Evolutionary conservation across 2,113 vertebrate genomes (phyloP).

Genomic region (Chaenogobius annularis): DNA sequence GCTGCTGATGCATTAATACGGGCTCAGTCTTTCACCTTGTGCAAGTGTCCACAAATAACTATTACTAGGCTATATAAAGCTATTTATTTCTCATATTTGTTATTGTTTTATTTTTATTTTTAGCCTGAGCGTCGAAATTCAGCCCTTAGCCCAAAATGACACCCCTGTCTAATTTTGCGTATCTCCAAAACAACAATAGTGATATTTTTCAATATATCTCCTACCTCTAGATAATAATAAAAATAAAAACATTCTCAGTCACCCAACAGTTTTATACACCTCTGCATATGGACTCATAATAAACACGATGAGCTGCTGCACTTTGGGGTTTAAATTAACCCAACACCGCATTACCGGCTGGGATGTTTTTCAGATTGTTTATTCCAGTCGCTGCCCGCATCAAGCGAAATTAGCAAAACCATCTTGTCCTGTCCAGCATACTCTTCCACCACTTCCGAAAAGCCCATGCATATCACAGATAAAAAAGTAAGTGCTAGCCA

Average conservation of each 20-base stretch:
- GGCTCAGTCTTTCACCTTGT: no score
- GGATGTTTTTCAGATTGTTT: background rate
- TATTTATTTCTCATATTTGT: no score
- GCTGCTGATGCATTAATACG: no score
- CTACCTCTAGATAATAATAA: background rate
- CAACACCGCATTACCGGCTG: background rate
- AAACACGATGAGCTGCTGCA: background rate
- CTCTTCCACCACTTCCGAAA: slow-evolving; percentile 1
- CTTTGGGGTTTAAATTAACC: background rate
- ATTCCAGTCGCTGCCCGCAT: background rate
- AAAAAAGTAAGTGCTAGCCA: slow-evolving; percentile 67
- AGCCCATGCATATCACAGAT: slow-evolving; percentile 63
- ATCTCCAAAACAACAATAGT: no score
- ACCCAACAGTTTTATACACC: background rate
- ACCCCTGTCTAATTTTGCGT: no score
- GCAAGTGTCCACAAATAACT: no score
- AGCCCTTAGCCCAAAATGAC: no score
- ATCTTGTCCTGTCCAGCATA: background rate
- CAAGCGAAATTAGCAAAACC: slow-evolving; percentile 19
- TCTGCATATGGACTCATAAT: background rate
- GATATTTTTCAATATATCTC: no score
- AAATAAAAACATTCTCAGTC: no score
- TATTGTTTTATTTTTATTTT: no score
- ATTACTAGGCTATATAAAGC: no score
- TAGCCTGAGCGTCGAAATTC: no score